phyloP scores from a whole-genome alignment of 2,888 invertebrate genomes.

The Cotesia congregata region DNA sequence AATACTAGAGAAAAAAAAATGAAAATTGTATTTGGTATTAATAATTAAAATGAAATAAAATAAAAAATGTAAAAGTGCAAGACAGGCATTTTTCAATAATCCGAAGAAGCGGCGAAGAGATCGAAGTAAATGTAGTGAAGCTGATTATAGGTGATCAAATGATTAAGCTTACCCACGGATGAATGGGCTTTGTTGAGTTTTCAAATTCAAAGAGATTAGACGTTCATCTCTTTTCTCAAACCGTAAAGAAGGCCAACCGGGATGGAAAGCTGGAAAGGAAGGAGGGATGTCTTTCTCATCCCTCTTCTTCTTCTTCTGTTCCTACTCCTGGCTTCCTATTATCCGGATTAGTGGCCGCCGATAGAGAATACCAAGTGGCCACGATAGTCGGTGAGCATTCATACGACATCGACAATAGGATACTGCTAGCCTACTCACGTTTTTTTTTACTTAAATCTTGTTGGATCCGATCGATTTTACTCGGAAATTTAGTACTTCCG shows the following conservation, averaged over 20 bases:
- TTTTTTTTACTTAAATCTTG: constrained; percentile 16
- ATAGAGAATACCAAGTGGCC: constrained; percentile 36
- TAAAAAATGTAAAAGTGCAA: neutral
- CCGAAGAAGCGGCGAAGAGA: neutral
- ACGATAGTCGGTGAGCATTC: constrained; percentile 49
- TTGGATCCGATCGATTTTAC: constrained; percentile 35
- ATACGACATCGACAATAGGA: constrained; percentile 32
- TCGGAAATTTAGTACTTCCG: neutral
- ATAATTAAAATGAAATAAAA: neutral
- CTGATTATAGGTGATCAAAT: constrained; percentile 35
- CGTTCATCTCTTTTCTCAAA: constrained; percentile 46
- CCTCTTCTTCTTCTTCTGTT: neutral
- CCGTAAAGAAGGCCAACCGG: constrained; percentile 19
- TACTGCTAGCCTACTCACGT: constrained; percentile 32
- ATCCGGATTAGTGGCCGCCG: constrained; percentile 55
- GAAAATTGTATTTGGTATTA: neutral
- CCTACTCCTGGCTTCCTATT: constrained; percentile 51
- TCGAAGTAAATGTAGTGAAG: constrained; percentile 13
- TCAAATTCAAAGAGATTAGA: constrained; percentile 53
- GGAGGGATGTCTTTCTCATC: constrained; percentile 18
- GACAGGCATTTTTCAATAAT: neutral
- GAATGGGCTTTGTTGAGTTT: constrained; percentile 50
- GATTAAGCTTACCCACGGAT: constrained; percentile 42
- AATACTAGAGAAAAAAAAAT: neutral
- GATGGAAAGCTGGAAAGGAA: neutral